Conservation (phyloP, 1,140 invertebrate genomes). For the Eurytemora carolleeae region DNA sequence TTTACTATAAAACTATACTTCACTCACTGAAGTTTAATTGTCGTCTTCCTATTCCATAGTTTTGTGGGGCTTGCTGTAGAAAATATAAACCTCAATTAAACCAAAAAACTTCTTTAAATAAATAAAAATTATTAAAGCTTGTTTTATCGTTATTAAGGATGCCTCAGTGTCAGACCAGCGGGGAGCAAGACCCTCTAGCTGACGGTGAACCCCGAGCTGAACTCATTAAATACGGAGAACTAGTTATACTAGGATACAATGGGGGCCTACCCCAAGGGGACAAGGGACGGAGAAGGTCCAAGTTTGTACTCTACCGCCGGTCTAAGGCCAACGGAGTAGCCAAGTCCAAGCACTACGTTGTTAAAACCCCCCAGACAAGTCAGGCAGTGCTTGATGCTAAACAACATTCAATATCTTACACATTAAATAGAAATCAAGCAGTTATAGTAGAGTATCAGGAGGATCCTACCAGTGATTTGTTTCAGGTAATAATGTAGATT, state of each 20-base stretch:
- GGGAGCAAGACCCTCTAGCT: too few species aligned
- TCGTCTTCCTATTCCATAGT: too few species aligned
- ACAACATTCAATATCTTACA: slow-evolving; percentile 87
- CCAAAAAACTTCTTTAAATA: too few species aligned
- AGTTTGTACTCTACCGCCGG: slow-evolving; percentile 73
- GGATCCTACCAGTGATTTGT: slow-evolving; percentile 92
- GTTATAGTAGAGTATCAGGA: slow-evolving; percentile 91
- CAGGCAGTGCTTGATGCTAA: slow-evolving; percentile 65
- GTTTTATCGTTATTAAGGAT: too few species aligned
- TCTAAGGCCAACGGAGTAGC: slow-evolving; percentile 73
- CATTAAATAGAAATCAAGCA: slow-evolving; percentile 67
- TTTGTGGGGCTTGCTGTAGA: too few species aligned
- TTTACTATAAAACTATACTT: too few species aligned
- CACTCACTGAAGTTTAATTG: too few species aligned
- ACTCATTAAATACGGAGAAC: slow-evolving; percentile 65
- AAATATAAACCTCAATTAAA: too few species aligned
- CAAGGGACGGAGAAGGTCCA: slow-evolving; percentile 70
- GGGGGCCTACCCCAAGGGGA: slow-evolving; percentile 28
- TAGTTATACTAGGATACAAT: slow-evolving; percentile 75
- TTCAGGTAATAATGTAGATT: slow-evolving; percentile 86
- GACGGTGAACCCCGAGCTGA: too few species aligned
- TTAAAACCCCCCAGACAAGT: slow-evolving; percentile 55
- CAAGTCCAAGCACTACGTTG: slow-evolving; percentile 80
- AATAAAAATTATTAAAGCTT: too few species aligned
- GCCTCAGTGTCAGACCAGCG: too few species aligned